Conservation (phyloP, 2,888 invertebrate genomes). For the Nomada flava region DNA sequence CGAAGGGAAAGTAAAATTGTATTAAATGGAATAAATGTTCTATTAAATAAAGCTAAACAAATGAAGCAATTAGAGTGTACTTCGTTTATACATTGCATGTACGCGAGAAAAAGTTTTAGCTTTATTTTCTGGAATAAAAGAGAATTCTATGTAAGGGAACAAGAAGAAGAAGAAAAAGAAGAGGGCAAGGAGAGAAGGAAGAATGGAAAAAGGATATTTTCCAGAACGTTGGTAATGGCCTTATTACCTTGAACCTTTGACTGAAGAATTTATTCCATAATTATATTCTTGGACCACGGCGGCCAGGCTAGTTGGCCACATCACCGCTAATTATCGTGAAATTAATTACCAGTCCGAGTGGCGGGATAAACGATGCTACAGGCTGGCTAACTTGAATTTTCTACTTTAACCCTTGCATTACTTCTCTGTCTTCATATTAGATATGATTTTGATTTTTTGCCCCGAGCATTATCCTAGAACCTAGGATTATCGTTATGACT, state of each 20-base stretch:
- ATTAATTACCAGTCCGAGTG: conserved; percentile 77
- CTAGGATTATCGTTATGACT: conserved; percentile 48
- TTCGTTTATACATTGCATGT: too few relatives aligned
- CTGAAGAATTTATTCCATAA: conserved; percentile 71
- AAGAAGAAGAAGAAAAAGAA: not conserved
- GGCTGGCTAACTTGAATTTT: conserved; percentile 55
- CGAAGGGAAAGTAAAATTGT: too few relatives aligned
- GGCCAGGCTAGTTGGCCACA: conserved; percentile 48
- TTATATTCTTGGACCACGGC: conserved; percentile 67
- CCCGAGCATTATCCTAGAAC: conserved; percentile 50
- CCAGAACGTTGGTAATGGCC: conserved; percentile 58
- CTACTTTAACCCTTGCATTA: conserved; percentile 40
- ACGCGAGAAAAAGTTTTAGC: too few relatives aligned
- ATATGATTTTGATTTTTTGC: conserved; percentile 43
- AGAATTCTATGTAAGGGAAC: not conserved
- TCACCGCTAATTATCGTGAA: conserved; percentile 76
- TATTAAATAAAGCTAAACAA: too few relatives aligned
- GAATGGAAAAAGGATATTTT: conserved; percentile 45
- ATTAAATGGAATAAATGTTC: too few relatives aligned
- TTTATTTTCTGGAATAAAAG: not conserved
- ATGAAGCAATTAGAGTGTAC: too few relatives aligned
- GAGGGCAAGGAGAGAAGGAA: conserved; percentile 1
- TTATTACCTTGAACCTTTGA: conserved; percentile 67
- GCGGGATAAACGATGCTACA: conserved; percentile 73
- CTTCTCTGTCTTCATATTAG: conserved; percentile 32